Base-by-base conservation (phyloP, 2,888 invertebrate species). In the Pandemis cinnamomeana region DNA sequence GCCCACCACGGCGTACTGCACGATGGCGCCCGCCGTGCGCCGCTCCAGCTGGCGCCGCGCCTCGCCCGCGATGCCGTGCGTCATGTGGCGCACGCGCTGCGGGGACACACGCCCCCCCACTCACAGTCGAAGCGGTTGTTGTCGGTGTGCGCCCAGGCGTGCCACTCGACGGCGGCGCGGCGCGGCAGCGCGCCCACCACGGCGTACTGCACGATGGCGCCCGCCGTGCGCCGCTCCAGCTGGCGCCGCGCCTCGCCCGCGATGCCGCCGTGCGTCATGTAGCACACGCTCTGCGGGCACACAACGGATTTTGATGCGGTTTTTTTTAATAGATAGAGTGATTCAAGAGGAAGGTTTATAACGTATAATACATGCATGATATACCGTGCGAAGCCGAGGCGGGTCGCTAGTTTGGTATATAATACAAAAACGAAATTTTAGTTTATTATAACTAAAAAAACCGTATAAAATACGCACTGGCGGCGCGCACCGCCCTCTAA, bases 131-230 rank as follows among this genome's bases (percentile, higher is more conserved):
- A 98, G 78, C 97, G 95, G 90, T 97, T 96, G 91, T 98, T 98
- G 91, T 97, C 97, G 73, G 96, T 95, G 88, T 98, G 98, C 60
- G 97, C 97, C 97, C 98, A 98, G 76, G 98, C 97, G 88, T 98
- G 98, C 98, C 98, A 99, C 91, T 99, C 98, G 36, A 99, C 96
- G 69, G 96, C 93, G 36, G 98, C 98, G 78, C 92, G 95, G 66
- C 97, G 95, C 1, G 99, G 99, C 84, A 99, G 94, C 41, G 95
- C 96, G 42, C 96, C 95, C 75, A 98, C 97, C 67, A 98, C 97
- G 64, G 98, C 96, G 89, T 97, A 97, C 95, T 98, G 97, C 83
- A 97, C 97, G 79, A 98, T 97, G 67, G 97, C 97, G 89, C 98
- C 98, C 75, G 97, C 97, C 69, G 98, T 97, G 78, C 96, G 96